A percentile compares a stretch with the other conserved stretches of the same genome.
These are phyloP conservation scores for Hirundo rustica DNA, from an alignment of 2,797 vertebrate genomes.

Conservation along the genomic window DNA sequence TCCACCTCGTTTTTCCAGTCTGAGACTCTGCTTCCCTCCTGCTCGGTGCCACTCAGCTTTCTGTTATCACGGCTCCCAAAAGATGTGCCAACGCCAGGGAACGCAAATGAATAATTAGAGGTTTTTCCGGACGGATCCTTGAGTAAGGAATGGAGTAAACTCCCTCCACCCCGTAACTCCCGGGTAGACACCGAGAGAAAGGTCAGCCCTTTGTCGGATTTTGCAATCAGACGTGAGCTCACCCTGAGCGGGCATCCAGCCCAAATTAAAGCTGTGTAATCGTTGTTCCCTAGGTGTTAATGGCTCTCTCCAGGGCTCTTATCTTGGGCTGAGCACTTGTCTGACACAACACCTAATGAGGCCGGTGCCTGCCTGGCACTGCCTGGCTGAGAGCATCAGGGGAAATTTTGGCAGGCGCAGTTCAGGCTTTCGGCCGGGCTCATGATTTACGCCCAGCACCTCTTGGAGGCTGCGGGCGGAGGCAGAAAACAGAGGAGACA, in stretches of 20 bases:
- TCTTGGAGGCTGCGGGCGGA: fast-evolving
- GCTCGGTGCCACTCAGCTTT: background rate
- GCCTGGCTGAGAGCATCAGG: background rate
- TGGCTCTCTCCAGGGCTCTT: background rate
- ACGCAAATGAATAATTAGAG: background rate
- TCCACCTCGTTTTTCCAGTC: background rate
- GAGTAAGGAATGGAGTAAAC: background rate
- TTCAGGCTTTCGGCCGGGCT: background rate
- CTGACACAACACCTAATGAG: background rate
- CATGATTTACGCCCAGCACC: background rate
- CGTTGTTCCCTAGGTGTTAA: background rate
- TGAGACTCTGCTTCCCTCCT: background rate
- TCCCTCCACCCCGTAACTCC: background rate
- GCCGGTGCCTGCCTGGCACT: background rate
- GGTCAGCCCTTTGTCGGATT: background rate
- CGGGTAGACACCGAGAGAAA: background rate
- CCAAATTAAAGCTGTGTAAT: background rate
- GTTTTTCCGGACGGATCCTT: background rate
- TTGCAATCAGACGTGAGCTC: background rate
- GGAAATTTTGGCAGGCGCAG: background rate
- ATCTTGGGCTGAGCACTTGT: background rate
- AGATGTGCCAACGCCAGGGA: background rate
- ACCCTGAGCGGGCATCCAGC: background rate
- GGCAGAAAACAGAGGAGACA: background rate
- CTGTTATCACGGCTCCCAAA: background rate